phyloP scores from a whole-genome alignment of 2,888 invertebrate species.

The Pegoplata infirma region DNA sequence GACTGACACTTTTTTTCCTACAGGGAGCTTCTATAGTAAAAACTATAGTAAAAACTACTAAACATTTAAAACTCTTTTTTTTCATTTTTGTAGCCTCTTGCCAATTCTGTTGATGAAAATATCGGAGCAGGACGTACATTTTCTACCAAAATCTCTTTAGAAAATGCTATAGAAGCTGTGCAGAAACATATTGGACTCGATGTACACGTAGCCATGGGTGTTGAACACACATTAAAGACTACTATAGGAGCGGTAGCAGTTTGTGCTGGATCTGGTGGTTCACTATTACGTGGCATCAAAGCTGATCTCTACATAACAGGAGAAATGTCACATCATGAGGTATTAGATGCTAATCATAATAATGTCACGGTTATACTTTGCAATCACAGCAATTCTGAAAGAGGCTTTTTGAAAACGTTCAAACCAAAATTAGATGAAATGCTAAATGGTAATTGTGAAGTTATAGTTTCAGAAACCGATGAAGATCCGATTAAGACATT shows the following conservation, averaged over 20 bases:
- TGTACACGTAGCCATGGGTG: constrained; percentile 86
- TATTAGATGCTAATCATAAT: constrained; percentile 90
- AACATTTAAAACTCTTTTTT: not conserved
- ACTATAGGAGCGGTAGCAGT: constrained; percentile 84
- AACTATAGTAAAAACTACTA: no score
- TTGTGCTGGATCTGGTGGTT: constrained; percentile 93
- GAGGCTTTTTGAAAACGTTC: constrained; percentile 88
- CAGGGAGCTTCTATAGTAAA: no score
- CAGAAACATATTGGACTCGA: constrained; percentile 83
- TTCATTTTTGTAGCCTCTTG: constrained; percentile 33
- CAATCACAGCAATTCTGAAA: constrained; percentile 96
- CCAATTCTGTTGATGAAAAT: constrained; percentile 21
- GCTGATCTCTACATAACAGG: constrained; percentile 92
- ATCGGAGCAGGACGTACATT: constrained; percentile 82
- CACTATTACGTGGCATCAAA: constrained; percentile 84
- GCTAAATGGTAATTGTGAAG: constrained; percentile 78
- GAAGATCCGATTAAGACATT: constrained; percentile 86
- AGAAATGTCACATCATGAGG: constrained; percentile 97
- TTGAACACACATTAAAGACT: constrained; percentile 76
- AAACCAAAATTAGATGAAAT: constrained; percentile 73
- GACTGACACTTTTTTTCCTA: no score
- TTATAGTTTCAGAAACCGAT: constrained; percentile 86
- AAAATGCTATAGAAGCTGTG: constrained; percentile 82
- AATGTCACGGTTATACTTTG: constrained; percentile 90
- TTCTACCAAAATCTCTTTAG: constrained; percentile 80